Percentiles rank a stretch among this genome's conserved stretches.
Conservation (phyloP, 1,140 invertebrate species). For the Thereuonema tuberculata region DNA sequence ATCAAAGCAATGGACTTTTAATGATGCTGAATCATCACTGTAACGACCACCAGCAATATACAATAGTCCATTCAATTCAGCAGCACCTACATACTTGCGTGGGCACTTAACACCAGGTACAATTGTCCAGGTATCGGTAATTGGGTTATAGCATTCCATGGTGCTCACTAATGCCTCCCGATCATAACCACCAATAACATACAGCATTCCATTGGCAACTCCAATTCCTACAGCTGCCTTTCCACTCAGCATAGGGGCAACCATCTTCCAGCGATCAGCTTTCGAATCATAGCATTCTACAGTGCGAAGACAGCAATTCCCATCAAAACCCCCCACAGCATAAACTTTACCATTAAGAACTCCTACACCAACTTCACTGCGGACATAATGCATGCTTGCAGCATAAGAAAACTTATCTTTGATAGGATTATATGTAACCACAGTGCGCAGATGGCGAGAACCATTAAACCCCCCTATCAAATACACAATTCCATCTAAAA, state of each 20-base stretch:
- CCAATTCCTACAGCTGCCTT: conserved; percentile 28
- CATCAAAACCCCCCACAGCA: conserved; percentile 65
- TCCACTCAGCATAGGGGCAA: conserved; percentile 40
- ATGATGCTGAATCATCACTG: conserved; percentile 11
- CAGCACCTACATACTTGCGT: conserved; percentile 9
- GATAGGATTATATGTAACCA: conserved; percentile 54
- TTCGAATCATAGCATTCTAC: conserved; percentile 48
- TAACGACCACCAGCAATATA: conserved; percentile 11
- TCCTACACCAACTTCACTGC: conserved; percentile 59
- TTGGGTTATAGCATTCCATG: conserved; percentile 38
- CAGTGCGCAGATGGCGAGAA: conserved; percentile 60
- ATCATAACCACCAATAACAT: conserved; percentile 39
- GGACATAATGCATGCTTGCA: conserved; percentile 49
- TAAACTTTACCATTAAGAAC: conserved; percentile 51
- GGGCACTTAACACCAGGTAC: conserved; percentile 18
- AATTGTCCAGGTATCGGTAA: conserved; percentile 34
- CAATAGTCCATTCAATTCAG: conserved; percentile 6
- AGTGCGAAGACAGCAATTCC: conserved; percentile 51
- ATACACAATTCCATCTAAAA: conserved; percentile 6
- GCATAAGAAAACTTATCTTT: conserved; percentile 51
- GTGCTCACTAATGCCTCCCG: conserved; percentile 28
- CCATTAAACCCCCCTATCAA: conserved; percentile 60
- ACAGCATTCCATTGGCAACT: conserved; percentile 36
- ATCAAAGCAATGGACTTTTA: conserved; percentile 13
- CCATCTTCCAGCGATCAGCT: conserved; percentile 44